Conservation (phyloP, 2,888 invertebrate genomes). For the Oxyscelio sp. region DNA sequence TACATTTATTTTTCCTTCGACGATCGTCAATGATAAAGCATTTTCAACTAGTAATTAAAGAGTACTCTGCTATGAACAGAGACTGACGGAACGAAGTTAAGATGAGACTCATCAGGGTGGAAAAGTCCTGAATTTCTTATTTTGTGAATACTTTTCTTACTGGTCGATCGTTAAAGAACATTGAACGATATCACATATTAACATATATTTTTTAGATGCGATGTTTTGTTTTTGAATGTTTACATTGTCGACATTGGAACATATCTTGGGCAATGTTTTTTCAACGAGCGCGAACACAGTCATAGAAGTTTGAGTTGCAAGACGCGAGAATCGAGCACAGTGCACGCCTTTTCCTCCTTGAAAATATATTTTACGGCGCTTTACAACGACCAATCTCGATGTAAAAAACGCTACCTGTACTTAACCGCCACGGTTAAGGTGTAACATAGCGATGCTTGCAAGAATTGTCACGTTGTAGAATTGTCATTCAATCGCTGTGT, state of each 20-base stretch:
- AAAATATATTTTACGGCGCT: constrained; percentile 71
- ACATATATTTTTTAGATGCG: constrained; percentile 57
- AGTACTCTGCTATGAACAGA: no score
- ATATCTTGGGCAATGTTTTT: constrained; percentile 60
- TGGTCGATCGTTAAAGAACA: constrained; percentile 39
- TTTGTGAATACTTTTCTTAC: constrained; percentile 25
- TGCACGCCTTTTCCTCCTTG: constrained; percentile 42
- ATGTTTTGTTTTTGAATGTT: constrained; percentile 33
- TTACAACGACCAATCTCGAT: constrained; percentile 67
- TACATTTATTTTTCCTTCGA: no score
- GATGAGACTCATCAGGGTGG: no score
- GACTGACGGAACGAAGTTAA: no score
- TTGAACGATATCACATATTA: constrained; percentile 35
- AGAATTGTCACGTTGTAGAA: constrained; percentile 54
- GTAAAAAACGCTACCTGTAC: constrained; percentile 47
- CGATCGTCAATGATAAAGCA: no score
- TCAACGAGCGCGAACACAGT: constrained; percentile 29
- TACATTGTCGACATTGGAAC: constrained; percentile 23
- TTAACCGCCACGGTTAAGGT: constrained; percentile 22
- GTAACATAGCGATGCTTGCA: constrained; percentile 46
- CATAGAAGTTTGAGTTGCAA: constrained; percentile 11
- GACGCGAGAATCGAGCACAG: neutral
- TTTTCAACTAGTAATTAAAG: no score
- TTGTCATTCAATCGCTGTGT: constrained; percentile 58
- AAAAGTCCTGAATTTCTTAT: constrained; percentile 19